phyloP scores from a whole-genome alignment of 1,140 invertebrate species.

The Drosophila rhopaloa region DNA sequence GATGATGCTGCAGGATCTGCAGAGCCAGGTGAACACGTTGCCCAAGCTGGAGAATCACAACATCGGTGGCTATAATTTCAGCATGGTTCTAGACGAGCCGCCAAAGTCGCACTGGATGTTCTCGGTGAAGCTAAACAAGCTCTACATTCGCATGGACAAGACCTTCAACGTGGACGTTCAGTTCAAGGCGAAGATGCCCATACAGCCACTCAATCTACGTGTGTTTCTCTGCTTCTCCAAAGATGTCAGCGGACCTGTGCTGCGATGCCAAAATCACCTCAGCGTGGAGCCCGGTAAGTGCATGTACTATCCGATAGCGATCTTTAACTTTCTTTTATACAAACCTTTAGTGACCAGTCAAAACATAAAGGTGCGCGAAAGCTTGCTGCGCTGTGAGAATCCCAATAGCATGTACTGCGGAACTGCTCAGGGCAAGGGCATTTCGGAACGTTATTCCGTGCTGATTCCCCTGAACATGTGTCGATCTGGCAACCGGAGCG shows the following conservation, averaged over 20 bases:
- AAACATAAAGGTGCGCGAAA: constrained; percentile 47
- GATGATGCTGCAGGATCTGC: constrained; percentile 69
- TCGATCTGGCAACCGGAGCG: constrained; percentile 29
- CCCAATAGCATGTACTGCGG: constrained; percentile 68
- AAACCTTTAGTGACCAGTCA: constrained; percentile 21
- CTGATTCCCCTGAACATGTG: constrained; percentile 68
- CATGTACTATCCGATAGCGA: neutral
- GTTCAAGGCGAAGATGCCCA: constrained; percentile 65
- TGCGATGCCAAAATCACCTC: constrained; percentile 79
- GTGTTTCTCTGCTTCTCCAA: constrained; percentile 72
- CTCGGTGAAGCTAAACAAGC: constrained; percentile 60
- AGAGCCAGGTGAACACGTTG: constrained; percentile 57
- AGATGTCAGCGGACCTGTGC: constrained; percentile 74
- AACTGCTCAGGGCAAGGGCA: constrained; percentile 67
- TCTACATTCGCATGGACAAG: constrained; percentile 75
- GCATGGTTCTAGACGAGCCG: constrained; percentile 61
- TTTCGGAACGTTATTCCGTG: constrained; percentile 74
- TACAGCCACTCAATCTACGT: constrained; percentile 67
- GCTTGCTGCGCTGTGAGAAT: constrained; percentile 74
- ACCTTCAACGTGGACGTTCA: constrained; percentile 71
- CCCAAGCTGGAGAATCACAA: constrained; percentile 77
- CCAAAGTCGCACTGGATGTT: constrained; percentile 65
- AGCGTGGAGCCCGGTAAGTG: constrained; percentile 66
- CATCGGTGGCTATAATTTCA: constrained; percentile 65
- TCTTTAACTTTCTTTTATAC: neutral